Base-by-base conservation (phyloP, 2,888 invertebrate genomes). In the Protonemura montana region DNA sequence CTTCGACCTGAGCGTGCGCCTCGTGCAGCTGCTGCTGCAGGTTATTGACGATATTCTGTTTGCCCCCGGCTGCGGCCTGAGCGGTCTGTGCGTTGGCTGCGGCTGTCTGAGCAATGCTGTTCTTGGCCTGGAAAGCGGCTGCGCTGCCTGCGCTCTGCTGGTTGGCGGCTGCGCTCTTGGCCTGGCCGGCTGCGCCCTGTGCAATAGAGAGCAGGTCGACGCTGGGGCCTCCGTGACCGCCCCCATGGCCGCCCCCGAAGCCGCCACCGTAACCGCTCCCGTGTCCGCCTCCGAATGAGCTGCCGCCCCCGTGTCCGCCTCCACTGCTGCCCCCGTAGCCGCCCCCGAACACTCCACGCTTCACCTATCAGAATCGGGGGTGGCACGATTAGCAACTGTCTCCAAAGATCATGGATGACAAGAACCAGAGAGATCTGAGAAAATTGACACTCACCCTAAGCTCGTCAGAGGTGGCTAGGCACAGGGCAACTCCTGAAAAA, bases 1-100 rank as follows among this genome's bases (percentile, higher is more conserved):
- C 78, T 28, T 78, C 25, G 78, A 78, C 78, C 78, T 78, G 78
- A 25, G 78, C 78, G 78, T 78, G 78, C 78, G 78, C 78, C 78
- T 78, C 78, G 78, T 78, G 78, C 78, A 78, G 78, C 78, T 78
- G 78, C 28, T 78, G 78, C n/a, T 78, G 78, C 78, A 78, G 78
- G 28, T 28, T 78, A 27, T 78, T 78, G 78, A 78, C 78, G 78
- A 78, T 78, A 27, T 78, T 78, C 78, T 78, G 78, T n/a, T 78
- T 78, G 78, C 78, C 78, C 10, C 78, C 78, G 28, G 78, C 78
- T 26, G 78, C 78, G 78, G 78, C 78, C 78, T 78, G 78, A 5
- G 78, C 78, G 28, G 78, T 78, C 78, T 78, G 78, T 27, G 78
- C 78, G 28, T 26, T 28, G 27, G 78, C 78, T 27, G 78, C 78